Conservation (phyloP, 2,888 invertebrate species). For the Sympetrum striolatum region DNA sequence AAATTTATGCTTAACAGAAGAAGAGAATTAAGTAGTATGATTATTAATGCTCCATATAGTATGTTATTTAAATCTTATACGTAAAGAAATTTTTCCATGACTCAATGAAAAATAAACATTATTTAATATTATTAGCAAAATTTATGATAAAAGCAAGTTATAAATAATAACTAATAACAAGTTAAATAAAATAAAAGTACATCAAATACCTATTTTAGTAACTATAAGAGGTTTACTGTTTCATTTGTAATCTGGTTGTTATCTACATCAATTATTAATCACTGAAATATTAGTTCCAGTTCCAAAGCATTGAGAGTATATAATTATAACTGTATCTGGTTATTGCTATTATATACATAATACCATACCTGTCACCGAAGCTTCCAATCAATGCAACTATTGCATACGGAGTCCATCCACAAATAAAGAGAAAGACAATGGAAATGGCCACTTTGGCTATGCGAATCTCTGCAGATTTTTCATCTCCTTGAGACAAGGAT, state of each 20-base stretch:
- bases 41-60: too few relatives aligned
- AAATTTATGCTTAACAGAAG: too few relatives aligned
- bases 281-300: neutral
- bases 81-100: too few relatives aligned
- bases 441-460: constrained; percentile 79
- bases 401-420: constrained; percentile 81
- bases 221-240: too few relatives aligned
- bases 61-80: too few relatives aligned
- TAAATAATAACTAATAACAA: too few relatives aligned
- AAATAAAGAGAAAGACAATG: constrained; percentile 73
- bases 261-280: neutral
- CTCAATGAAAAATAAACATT: too few relatives aligned
- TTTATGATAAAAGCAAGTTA: too few relatives aligned
- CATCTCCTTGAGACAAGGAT: constrained; percentile 70
- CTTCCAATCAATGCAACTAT: constrained; percentile 72
- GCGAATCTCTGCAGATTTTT: constrained; percentile 71
- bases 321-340: neutral
- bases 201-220: too few relatives aligned
- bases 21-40: too few relatives aligned
- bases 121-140: too few relatives aligned
- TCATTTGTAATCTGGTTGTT: neutral
- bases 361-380: constrained; percentile 67
- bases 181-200: too few relatives aligned
- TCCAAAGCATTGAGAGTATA: neutral
- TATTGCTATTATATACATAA: neutral